Percentiles rank a stretch among this genome's conserved stretches.
phyloP scores from a whole-genome alignment of 2,797 vertebrate species.

The Peromyscus attwateri region DNA sequence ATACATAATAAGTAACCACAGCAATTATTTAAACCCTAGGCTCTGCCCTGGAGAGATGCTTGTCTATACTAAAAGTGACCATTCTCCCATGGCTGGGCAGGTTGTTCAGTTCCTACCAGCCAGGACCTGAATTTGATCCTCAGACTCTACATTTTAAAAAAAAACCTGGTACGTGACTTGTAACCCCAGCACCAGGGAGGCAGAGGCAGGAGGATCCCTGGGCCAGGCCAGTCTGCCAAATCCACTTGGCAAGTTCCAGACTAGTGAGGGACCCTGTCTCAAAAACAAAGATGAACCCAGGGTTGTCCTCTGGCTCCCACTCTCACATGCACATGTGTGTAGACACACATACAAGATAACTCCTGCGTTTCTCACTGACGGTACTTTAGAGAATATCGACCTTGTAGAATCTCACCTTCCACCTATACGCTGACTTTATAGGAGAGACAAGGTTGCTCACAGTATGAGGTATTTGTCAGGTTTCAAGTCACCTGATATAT shows the following conservation, averaged over 20 bases:
- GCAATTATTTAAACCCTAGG: constrained; percentile 2
- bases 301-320: background rate
- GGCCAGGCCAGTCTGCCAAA: background rate
- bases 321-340: background rate
- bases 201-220: background rate
- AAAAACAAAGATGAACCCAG: background rate
- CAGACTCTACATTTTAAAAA: background rate
- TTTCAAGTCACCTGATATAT: background rate
- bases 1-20: background rate
- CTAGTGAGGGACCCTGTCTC: background rate
- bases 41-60: background rate
- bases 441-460: background rate
- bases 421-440: background rate
- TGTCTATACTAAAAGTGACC: constrained; percentile 2
- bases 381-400: background rate
- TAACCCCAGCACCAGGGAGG: background rate
- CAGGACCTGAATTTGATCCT: background rate
- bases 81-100: background rate
- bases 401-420: background rate
- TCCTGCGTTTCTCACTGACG: background rate
- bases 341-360: background rate
- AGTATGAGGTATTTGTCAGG: background rate
- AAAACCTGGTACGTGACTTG: background rate
- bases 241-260: background rate
- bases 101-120: background rate